These are phyloP conservation scores for Laupala kohalensis DNA, from an alignment of 1,140 invertebrate species.

Conservation along the genomic window DNA sequence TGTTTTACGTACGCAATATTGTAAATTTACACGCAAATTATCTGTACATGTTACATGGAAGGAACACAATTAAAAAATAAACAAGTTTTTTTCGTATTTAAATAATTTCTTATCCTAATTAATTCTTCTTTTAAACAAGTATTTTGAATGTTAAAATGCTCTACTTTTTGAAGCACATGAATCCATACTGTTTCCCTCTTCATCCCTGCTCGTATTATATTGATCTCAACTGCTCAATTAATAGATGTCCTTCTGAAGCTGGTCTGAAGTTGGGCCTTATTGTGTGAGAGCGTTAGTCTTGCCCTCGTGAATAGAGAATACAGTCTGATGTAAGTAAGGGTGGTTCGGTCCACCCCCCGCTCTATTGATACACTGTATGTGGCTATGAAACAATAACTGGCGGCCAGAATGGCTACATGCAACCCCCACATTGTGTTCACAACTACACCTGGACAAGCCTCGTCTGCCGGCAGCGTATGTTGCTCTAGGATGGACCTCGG, in stretches of 20 bases:
- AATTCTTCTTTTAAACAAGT: no score
- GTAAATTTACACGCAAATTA: no score
- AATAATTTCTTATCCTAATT: no score
- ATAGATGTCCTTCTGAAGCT: not conserved
- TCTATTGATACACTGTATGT: constrained; percentile 8
- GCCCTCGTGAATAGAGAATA: not conserved
- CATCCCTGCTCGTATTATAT: no score
- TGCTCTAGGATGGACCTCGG: not conserved
- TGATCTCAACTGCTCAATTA: not conserved
- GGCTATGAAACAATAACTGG: constrained; percentile 9
- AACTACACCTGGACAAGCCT: constrained; percentile 5
- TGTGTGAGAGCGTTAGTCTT: not conserved
- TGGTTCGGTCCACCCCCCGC: not conserved
- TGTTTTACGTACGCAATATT: no score
- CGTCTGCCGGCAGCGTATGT: not conserved
- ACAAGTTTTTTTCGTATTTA: no score
- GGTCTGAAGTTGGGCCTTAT: not conserved
- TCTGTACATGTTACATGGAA: no score
- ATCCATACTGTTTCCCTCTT: no score
- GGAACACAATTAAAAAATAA: no score
- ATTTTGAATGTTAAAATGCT: no score
- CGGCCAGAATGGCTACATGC: constrained; percentile 6
- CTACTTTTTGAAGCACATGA: no score
- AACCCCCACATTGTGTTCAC: constrained; percentile 6
- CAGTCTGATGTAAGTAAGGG: not conserved